Percentiles rank a stretch among this genome's conserved stretches.
phyloP scores from a whole-genome alignment of 2,797 vertebrate genomes.

The Tauraco hartlaubi region DNA sequence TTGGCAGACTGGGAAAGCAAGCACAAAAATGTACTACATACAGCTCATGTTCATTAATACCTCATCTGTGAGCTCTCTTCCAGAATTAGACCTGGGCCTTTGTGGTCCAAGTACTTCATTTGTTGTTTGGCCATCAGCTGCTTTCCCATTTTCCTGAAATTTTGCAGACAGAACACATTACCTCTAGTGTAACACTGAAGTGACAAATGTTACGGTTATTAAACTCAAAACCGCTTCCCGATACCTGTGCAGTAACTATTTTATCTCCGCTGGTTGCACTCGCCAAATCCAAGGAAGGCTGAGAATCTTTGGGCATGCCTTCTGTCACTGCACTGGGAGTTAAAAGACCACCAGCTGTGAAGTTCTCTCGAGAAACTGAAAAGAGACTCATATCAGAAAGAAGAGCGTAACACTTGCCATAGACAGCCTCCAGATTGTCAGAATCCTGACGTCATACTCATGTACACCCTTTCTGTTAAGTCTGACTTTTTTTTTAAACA shows the following conservation, averaged over 20 bases:
- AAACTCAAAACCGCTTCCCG: background rate
- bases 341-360: conserved; percentile 87
- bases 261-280: conserved; percentile 98
- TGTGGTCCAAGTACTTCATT: conserved; percentile 89
- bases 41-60: conserved; percentile 71
- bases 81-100: conserved; percentile 95
- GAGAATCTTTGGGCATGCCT: conserved; percentile 89
- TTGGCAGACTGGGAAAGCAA: background rate
- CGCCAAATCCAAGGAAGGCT: conserved; percentile 96
- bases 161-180: background rate
- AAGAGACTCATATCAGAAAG: conserved; percentile 36
- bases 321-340: conserved; percentile 87
- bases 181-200: background rate
- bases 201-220: background rate
- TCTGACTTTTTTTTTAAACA: background rate
- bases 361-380: conserved; percentile 84
- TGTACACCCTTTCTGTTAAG: background rate
- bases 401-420: background rate
- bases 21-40: background rate
- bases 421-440: background rate
- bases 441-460: background rate
- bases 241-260: conserved; percentile 94
- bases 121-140: conserved; percentile 84
- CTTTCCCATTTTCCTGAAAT: conserved; percentile 91
- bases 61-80: conserved; percentile 98